phyloP scores from a whole-genome alignment of 2,888 invertebrate species.

The Sisyra terminalis region DNA sequence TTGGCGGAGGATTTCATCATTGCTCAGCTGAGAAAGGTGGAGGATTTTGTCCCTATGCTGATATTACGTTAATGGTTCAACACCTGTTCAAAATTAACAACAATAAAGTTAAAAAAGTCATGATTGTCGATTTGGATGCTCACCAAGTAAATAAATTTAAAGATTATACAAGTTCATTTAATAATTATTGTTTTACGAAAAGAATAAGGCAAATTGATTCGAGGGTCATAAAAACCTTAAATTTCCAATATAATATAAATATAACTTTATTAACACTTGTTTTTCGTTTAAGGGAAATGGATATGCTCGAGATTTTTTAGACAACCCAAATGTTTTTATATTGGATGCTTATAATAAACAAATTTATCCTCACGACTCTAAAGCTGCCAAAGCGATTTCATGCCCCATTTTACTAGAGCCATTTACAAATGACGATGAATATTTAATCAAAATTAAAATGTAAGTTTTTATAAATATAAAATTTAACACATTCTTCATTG shows the following conservation, averaged over 20 bases:
- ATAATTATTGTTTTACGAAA: too few species aligned
- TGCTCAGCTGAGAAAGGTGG: slow-evolving; percentile 60
- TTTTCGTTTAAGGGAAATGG: slow-evolving; percentile 57
- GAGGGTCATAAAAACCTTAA: too few species aligned
- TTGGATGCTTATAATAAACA: slow-evolving; percentile 71
- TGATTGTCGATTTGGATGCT: slow-evolving; percentile 85
- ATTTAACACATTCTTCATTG: too few species aligned
- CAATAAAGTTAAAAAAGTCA: slow-evolving; percentile 41
- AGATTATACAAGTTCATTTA: too few species aligned
- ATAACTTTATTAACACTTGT: not conserved
- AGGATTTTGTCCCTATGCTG: slow-evolving; percentile 84
- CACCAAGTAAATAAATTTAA: slow-evolving; percentile 76
- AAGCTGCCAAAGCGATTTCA: slow-evolving; percentile 55
- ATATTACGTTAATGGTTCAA: slow-evolving; percentile 62
- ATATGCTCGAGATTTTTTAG: slow-evolving; percentile 64
- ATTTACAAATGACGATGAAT: slow-evolving; percentile 48
- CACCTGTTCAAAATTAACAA: slow-evolving; percentile 41
- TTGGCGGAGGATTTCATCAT: slow-evolving; percentile 87
- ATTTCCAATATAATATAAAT: too few species aligned
- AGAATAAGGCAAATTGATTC: too few species aligned
- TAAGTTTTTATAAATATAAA: too few species aligned
- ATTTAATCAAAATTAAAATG: slow-evolving; percentile 47
- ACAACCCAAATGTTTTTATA: slow-evolving; percentile 59
- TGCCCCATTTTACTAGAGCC: slow-evolving; percentile 48
- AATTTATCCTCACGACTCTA: slow-evolving; percentile 64